phyloP scores from a whole-genome alignment of 2,888 invertebrate species.

The Rhorus exstirpatorius region DNA sequence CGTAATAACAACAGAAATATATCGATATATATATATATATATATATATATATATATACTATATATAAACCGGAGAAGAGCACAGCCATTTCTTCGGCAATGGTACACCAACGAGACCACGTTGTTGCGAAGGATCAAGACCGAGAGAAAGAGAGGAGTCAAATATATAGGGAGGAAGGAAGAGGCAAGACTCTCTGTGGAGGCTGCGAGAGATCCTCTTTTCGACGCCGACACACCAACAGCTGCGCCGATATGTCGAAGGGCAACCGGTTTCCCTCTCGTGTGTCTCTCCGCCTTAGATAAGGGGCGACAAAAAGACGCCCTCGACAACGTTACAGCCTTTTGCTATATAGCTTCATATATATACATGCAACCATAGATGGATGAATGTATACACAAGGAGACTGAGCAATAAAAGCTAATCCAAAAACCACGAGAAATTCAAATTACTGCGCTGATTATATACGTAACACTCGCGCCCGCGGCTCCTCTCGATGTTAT shows the following conservation, averaged over 20 bases:
- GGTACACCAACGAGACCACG: slow-evolving; percentile 18
- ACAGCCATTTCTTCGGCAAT: slow-evolving; percentile 44
- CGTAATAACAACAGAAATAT: too few species aligned
- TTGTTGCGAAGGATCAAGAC: slow-evolving; percentile 35
- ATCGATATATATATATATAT: too few species aligned
- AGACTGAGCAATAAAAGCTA: slow-evolving; percentile 41
- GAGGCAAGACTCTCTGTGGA: slow-evolving; percentile 57
- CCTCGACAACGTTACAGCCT: slow-evolving; percentile 44
- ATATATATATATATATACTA: too few species aligned
- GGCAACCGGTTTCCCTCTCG: slow-evolving; percentile 66
- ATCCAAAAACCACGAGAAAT: slow-evolving; percentile 40
- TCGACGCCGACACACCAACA: slow-evolving; percentile 64
- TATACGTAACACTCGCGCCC: slow-evolving; percentile 15
- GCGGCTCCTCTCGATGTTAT: slow-evolving; percentile 31
- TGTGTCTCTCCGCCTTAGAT: slow-evolving; percentile 48
- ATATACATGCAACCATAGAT: not conserved
- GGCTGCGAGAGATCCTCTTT: slow-evolving; percentile 50
- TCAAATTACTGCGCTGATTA: slow-evolving; percentile 49
- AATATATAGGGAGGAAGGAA: too few species aligned
- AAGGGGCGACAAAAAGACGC: slow-evolving; percentile 63
- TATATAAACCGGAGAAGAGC: slow-evolving; percentile 66
- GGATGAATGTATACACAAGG: too few species aligned
- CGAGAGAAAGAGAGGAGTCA: not conserved
- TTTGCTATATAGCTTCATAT: not conserved
- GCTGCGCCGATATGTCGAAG: slow-evolving; percentile 65